A percentile compares a stretch with the other conserved stretches of the same genome.
These are phyloP conservation scores for Brachystomella parvula DNA, from an alignment of 1,140 invertebrate genomes.

Conservation along the genomic window DNA sequence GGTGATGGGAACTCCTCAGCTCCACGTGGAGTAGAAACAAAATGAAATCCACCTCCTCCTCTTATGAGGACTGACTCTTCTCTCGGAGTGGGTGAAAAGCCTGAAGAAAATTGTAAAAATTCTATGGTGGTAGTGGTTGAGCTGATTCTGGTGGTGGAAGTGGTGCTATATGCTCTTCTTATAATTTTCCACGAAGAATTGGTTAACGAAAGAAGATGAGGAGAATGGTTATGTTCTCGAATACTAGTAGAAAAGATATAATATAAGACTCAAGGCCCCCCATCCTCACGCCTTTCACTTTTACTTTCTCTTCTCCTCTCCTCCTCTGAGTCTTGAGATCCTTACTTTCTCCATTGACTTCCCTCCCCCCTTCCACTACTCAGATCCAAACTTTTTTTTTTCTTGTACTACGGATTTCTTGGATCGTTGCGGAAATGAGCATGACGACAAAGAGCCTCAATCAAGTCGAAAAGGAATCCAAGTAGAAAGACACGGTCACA, in stretches of 20 bases:
- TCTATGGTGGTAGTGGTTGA: constrained; percentile 2
- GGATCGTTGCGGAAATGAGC: constrained; percentile 31
- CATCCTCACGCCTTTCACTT: not conserved
- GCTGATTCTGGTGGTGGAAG: constrained; percentile 11
- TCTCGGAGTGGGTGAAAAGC: constrained; percentile 3
- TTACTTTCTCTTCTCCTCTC: not conserved
- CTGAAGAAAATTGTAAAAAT: not conserved
- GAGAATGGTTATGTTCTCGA: constrained; percentile 30
- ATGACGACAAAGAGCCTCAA: constrained; percentile 35
- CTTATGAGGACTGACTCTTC: not conserved
- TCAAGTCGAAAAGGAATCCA: constrained; percentile 31
- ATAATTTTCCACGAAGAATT: constrained; percentile 19
- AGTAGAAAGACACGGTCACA: constrained; percentile 19
- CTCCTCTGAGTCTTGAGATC: not conserved
- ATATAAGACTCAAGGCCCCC: constrained; percentile 20
- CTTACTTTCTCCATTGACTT: too few species aligned
- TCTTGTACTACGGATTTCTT: not conserved
- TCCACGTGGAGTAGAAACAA: constrained; percentile 27
- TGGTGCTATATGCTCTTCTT: constrained; percentile 14
- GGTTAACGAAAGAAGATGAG: constrained; percentile 15
- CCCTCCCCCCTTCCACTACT: not conserved
- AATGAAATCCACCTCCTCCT: not conserved
- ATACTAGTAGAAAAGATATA: constrained; percentile 12
- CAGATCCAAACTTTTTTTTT: not conserved
- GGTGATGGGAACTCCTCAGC: constrained; percentile 13